A percentile compares a stretch with the other conserved stretches of the same genome.
These are phyloP conservation scores for Ailurus styani DNA, from an alignment of 2,113 vertebrate species.

Conservation along the genomic window DNA sequence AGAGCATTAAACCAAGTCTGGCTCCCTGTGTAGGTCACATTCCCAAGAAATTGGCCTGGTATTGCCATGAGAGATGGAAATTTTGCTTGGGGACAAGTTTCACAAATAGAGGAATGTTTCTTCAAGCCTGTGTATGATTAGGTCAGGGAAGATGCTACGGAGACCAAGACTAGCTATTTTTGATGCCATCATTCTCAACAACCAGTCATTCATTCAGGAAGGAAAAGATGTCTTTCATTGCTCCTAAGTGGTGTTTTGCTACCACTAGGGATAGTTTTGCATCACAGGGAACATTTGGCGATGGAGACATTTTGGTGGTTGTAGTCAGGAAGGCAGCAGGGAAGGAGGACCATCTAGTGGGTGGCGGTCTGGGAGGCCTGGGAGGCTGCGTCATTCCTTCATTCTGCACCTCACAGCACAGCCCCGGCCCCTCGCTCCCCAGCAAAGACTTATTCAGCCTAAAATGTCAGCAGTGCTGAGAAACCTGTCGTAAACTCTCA, in stretches of 20 bases:
- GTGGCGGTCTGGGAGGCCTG: background rate
- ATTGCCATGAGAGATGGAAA: background rate
- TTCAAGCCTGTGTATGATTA: background rate
- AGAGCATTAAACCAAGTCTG: background rate
- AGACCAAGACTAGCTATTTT: background rate
- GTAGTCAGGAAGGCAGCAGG: accelerated
- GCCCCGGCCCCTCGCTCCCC: accelerated
- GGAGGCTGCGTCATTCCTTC: background rate
- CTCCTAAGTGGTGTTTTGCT: background rate
- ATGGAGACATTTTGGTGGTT: background rate
- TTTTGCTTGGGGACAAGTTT: background rate
- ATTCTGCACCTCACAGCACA: accelerated
- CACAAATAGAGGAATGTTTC: background rate
- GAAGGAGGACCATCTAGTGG: background rate
- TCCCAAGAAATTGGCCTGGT: background rate
- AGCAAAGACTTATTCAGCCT: background rate
- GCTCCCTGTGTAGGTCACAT: accelerated
- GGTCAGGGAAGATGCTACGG: background rate
- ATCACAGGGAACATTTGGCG: background rate
- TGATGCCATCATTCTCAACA: background rate
- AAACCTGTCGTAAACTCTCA: background rate
- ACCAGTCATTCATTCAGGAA: background rate
- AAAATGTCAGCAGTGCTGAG: background rate
- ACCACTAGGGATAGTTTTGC: background rate
- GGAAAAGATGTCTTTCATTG: background rate